Evolutionary conservation across 1,140 invertebrate genomes (phyloP).

Genomic region (Chionoecetes opilio): DNA sequence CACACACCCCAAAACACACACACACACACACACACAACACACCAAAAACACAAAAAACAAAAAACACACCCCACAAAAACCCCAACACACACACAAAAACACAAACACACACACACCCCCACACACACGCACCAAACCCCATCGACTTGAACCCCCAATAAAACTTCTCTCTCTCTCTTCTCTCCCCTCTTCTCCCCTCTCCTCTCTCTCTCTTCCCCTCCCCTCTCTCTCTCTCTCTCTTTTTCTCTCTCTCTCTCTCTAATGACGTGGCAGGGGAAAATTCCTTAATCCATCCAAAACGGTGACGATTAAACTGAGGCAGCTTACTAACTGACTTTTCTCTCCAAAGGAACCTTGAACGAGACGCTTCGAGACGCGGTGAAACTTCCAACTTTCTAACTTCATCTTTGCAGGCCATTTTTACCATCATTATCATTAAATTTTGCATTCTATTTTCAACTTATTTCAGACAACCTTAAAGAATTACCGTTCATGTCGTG

Average conservation of each 20-base stretch:
- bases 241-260: background rate
- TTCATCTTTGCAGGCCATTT: background rate
- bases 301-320: background rate
- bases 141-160: too few relatives aligned
- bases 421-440: background rate
- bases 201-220: background rate
- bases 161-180: too few relatives aligned
- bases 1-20: constrained; percentile 8
- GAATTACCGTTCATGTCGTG: too few relatives aligned
- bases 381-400: background rate
- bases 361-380: background rate
- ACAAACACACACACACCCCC: too few relatives aligned
- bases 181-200: too few relatives aligned
- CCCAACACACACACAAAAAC: too few relatives aligned
- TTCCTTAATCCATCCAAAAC: background rate
- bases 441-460: background rate
- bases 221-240: background rate
- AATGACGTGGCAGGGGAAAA: background rate
- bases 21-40: constrained; percentile 58
- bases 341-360: background rate
- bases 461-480: too few relatives aligned
- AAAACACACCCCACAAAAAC: too few relatives aligned
- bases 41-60: too few relatives aligned
- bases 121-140: too few relatives aligned
- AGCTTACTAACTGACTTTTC: background rate